These are phyloP conservation scores for Heliothis subflexa DNA, from an alignment of 1,140 invertebrate species.

Conservation along the genomic window DNA sequence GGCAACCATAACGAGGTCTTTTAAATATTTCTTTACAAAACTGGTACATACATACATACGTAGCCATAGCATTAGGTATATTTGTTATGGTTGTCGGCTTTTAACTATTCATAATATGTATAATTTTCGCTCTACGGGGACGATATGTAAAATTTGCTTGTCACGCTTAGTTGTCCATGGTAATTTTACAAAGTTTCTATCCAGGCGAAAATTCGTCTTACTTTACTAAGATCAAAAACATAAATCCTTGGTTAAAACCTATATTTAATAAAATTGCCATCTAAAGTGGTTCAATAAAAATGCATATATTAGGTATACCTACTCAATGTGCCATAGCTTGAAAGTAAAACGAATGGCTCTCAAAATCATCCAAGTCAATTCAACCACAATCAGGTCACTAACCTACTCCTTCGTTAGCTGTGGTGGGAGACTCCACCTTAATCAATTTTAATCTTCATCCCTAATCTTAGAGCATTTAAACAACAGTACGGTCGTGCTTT, in stretches of 20 bases:
- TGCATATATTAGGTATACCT: slow-evolving; percentile 15
- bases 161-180: background rate
- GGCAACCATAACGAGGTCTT: background rate
- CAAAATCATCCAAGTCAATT: background rate
- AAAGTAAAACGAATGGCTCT: slow-evolving; percentile 30
- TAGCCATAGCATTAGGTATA: no score
- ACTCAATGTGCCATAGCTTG: slow-evolving; percentile 4
- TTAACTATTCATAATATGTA: no score
- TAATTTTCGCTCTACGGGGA: no score
- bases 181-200: background rate
- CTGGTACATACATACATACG: no score
- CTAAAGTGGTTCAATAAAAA: background rate
- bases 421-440: slow-evolving; percentile 6
- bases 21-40: no score
- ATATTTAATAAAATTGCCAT: background rate
- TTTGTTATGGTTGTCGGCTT: background rate
- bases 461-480: background rate
- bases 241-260: no score
- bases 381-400: slow-evolving; percentile 23
- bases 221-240: background rate
- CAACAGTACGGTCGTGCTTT: no score
- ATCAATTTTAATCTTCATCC: slow-evolving; percentile 20
- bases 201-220: background rate
- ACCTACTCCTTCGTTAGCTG: background rate
- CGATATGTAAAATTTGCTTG: no score